These are phyloP conservation scores for Sabatieria punctata DNA, from an alignment of 2,888 invertebrate genomes.

Conservation along the genomic window DNA sequence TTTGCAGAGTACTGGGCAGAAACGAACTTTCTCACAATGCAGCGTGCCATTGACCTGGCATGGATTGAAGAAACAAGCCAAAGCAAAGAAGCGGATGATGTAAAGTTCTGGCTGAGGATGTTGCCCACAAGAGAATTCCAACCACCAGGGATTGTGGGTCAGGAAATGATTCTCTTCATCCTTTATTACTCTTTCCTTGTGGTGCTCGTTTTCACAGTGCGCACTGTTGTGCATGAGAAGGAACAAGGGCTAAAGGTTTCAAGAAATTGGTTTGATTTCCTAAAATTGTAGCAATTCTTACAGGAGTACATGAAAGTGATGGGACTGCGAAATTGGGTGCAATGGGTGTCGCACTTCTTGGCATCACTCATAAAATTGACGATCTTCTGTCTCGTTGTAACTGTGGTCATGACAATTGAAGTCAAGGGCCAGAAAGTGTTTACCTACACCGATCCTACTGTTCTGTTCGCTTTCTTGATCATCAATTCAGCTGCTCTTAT, in stretches of 20 bases:
- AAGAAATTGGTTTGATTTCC: too few relatives aligned
- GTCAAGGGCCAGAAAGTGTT: neutral
- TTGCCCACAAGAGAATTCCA: too few relatives aligned
- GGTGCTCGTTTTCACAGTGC: slow-evolving; percentile 56
- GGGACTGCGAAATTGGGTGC: slow-evolving; percentile 63
- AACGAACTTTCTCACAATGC: too few relatives aligned
- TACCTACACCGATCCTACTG: slow-evolving; percentile 13
- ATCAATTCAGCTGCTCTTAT: slow-evolving; percentile 19
- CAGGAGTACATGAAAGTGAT: too few relatives aligned
- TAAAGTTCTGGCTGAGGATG: too few relatives aligned
- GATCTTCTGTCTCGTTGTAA: slow-evolving; percentile 14
- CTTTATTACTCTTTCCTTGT: slow-evolving; percentile 63
- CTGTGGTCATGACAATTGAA: neutral
- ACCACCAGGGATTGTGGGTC: too few relatives aligned
- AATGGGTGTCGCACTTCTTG: slow-evolving; percentile 70
- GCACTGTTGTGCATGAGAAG: slow-evolving; percentile 55
- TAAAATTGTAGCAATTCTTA: too few relatives aligned
- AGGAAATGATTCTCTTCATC: too few relatives aligned
- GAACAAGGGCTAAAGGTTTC: slow-evolving; percentile 53
- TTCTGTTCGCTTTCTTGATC: slow-evolving; percentile 20
- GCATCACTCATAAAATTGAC: slow-evolving; percentile 20
- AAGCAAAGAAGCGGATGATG: too few relatives aligned
- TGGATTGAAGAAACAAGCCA: too few relatives aligned
- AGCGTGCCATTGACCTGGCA: too few relatives aligned
- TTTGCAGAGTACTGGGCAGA: too few relatives aligned